phyloP scores from a whole-genome alignment of 2,113 vertebrate species.

The Meles meles region DNA sequence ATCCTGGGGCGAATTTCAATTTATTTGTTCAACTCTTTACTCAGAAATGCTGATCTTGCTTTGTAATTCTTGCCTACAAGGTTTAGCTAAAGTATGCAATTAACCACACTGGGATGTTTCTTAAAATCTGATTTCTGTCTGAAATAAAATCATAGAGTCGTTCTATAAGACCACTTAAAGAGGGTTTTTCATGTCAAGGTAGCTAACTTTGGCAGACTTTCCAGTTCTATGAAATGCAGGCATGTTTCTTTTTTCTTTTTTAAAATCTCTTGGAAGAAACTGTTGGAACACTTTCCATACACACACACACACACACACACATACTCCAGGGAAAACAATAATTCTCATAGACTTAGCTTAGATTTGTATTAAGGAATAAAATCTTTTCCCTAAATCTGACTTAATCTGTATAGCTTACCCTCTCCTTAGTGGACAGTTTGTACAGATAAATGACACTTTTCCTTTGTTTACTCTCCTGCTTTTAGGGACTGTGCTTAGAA shows the following conservation, averaged over 20 bases:
- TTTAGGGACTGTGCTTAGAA: background rate
- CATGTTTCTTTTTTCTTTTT: slow-evolving; percentile 8
- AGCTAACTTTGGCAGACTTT: background rate
- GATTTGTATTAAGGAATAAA: background rate
- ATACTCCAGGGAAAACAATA: background rate
- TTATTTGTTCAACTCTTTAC: background rate
- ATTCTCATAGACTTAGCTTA: background rate
- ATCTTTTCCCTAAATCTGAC: background rate
- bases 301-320: background rate
- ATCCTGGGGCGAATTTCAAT: background rate
- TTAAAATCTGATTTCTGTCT: background rate
- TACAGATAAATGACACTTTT: background rate
- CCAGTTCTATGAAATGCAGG: background rate
- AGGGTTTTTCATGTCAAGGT: background rate
- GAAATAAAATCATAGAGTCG: background rate
- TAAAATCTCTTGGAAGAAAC: background rate
- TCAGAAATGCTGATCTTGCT: background rate
- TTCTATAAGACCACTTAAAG: background rate
- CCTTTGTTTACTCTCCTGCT: background rate
- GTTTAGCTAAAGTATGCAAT: background rate
- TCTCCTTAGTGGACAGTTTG: background rate
- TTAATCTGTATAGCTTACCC: background rate
- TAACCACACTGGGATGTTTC: background rate
- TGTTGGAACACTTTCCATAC: background rate
- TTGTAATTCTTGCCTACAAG: background rate